Base-by-base conservation (phyloP, 1,140 invertebrate species). In the Chironomus tepperi region DNA sequence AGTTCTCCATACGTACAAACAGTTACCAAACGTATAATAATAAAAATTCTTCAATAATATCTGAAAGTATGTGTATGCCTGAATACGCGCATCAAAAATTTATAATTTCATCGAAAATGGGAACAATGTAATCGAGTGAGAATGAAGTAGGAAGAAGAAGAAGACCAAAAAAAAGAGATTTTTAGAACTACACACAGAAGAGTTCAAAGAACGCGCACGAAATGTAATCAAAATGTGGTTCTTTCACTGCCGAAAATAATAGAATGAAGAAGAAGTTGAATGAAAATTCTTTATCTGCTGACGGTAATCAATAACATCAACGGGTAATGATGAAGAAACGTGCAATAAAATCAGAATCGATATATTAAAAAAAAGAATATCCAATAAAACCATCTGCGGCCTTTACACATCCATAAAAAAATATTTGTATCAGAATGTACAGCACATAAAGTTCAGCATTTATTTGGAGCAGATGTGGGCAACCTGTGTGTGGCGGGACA, bases 371-470 rank as follows among this genome's bases (percentile, higher is more conserved):
- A 57, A 34, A 34, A 57, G 15, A 57, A 57, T 15, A 70, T 70
- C 65, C 65, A 70, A 70, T 70, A 70, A 57, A 57, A 0, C 65
- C 65, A 70, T 70, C 65, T 70, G 65, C 65, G 65, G 65, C 65
- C 47, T 57, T 57, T 57, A 57, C 47, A 57, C 47, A 57, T 57
- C 47, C 47, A n/a, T 57, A 12, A 12, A 57, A n/a, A 57, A 57
- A 57, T 57, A n/a, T 57, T 10, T 47, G 8, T 47, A 47, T 47
- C 43, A 34, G 24, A 34, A 34, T 34, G 24, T 34, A 34, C 24
- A 34, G 1, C 24, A 34, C 24, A 34, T 34, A 34, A 34, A 34
- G 24, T 34, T 34, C 24, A 34, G 5, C 24, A 34, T 34, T 34
- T 34, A 34, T 34, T 34, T 34, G 5, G 24, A 34, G 24, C 24